phyloP scores from a whole-genome alignment of 2,113 vertebrate genomes.

The Progne subis region DNA sequence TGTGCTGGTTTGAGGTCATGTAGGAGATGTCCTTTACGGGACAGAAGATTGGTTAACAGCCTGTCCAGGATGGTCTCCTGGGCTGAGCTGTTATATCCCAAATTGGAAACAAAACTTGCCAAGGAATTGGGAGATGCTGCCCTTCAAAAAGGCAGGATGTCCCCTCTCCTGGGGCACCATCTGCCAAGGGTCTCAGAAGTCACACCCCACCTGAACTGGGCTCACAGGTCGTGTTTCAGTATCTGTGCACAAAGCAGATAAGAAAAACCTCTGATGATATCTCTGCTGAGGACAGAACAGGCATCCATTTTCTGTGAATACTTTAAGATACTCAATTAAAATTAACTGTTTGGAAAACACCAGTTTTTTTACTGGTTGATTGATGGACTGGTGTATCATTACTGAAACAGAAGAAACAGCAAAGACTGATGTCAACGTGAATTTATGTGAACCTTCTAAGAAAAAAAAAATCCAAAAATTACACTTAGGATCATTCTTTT shows the following conservation, averaged over 20 bases:
- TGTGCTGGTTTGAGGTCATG: not conserved
- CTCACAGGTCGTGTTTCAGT: not conserved
- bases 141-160: not conserved
- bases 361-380: constrained; percentile 43
- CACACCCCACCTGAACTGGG: not conserved
- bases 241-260: not conserved
- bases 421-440: not conserved
- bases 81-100: not conserved
- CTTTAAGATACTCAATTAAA: constrained; percentile 48
- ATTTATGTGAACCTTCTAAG: constrained; percentile 10
- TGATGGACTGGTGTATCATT: not conserved
- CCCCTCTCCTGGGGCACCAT: not conserved
- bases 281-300: not conserved
- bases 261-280: not conserved
- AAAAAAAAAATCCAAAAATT: constrained; percentile 30
- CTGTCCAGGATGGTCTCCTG: not conserved
- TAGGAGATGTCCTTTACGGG: not conserved
- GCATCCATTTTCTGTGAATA: constrained; percentile 11
- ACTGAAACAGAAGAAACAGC: not conserved
- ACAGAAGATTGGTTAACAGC: not conserved
- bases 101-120: not conserved
- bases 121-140: not conserved
- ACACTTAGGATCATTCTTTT: constrained; percentile 20
- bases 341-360: constrained; percentile 61
- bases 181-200: not conserved